Evolutionary conservation across 2,888 invertebrate species (phyloP), one percentile per base, ranked within the genome.

Genomic region (Spodoptera picta): DNA sequence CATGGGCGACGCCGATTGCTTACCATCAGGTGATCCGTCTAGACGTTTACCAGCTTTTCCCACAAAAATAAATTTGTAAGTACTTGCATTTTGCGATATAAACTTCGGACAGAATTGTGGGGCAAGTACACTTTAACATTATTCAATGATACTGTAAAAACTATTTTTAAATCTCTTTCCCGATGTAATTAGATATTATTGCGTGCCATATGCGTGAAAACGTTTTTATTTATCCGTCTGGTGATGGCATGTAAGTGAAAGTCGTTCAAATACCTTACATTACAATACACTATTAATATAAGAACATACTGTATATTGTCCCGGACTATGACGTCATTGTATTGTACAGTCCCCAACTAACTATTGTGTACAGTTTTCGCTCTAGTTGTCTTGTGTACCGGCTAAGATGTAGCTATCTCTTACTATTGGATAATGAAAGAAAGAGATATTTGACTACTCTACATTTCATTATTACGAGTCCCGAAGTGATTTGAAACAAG

Each of bases 241-340:
- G 78, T 79, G 78, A 80, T 79, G 78, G 78, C 78, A 77, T 79
- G 80, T 76, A 68, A 67, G 73, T 75, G 77, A 60, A 44, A 66
- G 73, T 51, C 55, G 56, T 66, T 53, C 51, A 42, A 62, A 27
- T 59, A 63, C 57, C 57, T 73, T 73, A 73, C 74, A 47, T 45
- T 57, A 71, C 58, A 60, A 48, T 54, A 68, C 47, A 61, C 44
- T 53, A 48, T 73, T 63, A 70, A 77, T 48, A 77, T 73, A 75
- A 7, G 41, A 57, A 76, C 62, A 55, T 51, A 62, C 31, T 69
- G 53, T 72, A 46, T 53, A 45, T 19, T 55, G 56, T 23, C 46
- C 24, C 19, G n/a, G n/a, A 62, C 4, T 60, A 7, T 73, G 57
- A 62, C 57, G 74, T 70, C 54, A 48, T 52, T 6, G 6, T 36